A percentile compares a stretch with the other conserved stretches of the same genome.
Evolutionary conservation across 2,113 vertebrate genomes (phyloP).

Genomic region (Pica pica): DNA sequence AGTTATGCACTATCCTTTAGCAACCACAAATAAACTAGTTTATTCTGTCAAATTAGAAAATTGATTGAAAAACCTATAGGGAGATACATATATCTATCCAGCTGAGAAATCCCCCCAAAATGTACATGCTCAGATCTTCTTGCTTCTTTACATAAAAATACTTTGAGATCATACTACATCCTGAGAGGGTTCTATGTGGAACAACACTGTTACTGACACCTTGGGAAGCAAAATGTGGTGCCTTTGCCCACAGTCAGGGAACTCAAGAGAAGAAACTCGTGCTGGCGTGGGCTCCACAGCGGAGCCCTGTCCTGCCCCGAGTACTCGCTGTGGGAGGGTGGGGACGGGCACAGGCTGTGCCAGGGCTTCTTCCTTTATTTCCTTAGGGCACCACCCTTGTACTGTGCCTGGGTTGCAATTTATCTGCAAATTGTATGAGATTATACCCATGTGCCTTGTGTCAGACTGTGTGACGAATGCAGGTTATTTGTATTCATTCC

Average conservation of each 20-base stretch:
- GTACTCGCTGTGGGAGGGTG: not conserved
- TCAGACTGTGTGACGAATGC: not conserved
- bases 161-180: not conserved
- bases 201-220: not conserved
- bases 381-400: not conserved
- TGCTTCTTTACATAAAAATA: not conserved
- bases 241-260: not conserved
- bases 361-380: not conserved
- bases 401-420: not conserved
- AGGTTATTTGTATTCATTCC: not conserved
- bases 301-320: fast-evolving
- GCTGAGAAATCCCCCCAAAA: not conserved
- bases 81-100: not conserved
- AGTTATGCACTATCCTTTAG: not conserved
- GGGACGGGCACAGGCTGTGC: not conserved
- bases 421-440: not conserved
- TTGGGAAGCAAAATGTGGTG: not conserved
- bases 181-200: not conserved
- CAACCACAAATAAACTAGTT: not conserved
- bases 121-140: not conserved
- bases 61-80: not conserved
- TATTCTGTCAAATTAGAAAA: not conserved
- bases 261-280: not conserved
- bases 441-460: not conserved
- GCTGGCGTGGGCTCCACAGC: not conserved